Percentiles rank a stretch among this genome's conserved stretches.
Evolutionary conservation across 2,113 vertebrate genomes (phyloP).

Genomic region (Silurus asotus): DNA sequence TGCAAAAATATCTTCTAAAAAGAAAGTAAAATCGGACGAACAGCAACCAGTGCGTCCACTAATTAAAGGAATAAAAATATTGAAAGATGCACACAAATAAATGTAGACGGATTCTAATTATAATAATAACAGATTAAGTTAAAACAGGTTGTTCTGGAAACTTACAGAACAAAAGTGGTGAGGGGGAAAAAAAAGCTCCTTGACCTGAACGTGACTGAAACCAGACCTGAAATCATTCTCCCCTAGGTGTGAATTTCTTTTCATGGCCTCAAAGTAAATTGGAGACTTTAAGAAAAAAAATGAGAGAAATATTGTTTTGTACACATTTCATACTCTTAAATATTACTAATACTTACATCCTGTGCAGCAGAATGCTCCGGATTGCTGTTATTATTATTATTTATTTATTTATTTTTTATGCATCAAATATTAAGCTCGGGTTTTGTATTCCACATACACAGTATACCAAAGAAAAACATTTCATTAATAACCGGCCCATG

Average conservation of each 20-base stretch:
- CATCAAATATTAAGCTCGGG: too few relatives aligned
- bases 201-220: neutral
- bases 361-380: neutral
- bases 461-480: too few relatives aligned
- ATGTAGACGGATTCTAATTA: too few relatives aligned
- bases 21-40: neutral
- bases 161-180: neutral
- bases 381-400: neutral
- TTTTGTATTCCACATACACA: too few relatives aligned
- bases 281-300: neutral
- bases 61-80: neutral
- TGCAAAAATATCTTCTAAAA: neutral
- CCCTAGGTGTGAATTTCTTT: neutral
- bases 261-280: neutral
- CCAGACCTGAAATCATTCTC: neutral
- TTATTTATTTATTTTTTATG: too few relatives aligned
- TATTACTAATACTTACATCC: neutral
- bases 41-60: neutral
- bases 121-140: neutral
- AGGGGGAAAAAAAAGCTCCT: neutral
- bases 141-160: neutral
- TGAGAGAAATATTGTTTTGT: neutral
- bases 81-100: too few relatives aligned
- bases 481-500: too few relatives aligned
- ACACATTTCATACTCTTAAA: neutral